phyloP scores from a whole-genome alignment of 2,113 vertebrate genomes.

The Ondatra zibethicus region DNA sequence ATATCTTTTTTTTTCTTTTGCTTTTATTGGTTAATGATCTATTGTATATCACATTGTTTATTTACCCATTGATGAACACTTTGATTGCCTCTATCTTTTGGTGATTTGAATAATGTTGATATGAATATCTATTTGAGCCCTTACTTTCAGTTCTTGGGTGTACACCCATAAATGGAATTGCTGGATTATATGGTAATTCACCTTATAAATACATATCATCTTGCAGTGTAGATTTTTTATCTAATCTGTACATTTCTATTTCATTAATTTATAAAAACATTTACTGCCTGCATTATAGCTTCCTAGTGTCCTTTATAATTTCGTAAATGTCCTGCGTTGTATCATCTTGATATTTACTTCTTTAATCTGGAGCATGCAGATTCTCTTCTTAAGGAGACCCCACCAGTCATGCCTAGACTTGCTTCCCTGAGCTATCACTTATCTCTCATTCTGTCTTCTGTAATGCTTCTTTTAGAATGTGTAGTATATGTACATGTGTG shows the following conservation, averaged over 20 bases:
- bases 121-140: neutral
- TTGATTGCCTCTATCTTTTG: neutral
- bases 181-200: neutral
- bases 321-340: neutral
- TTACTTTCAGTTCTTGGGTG: neutral
- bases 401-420: neutral
- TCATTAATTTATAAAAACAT: neutral
- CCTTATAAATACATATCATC: neutral
- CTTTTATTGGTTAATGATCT: too few species aligned
- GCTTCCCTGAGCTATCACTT: neutral
- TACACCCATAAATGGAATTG: neutral
- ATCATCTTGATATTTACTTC: neutral
- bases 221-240: neutral
- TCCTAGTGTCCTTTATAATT: neutral
- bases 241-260: neutral
- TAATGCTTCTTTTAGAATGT: neutral
- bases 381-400: neutral
- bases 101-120: neutral
- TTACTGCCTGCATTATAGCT: neutral
- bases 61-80: neutral
- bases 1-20: too few species aligned
- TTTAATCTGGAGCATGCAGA: neutral
- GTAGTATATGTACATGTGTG: neutral
- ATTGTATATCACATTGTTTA: neutral
- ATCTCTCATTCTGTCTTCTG: neutral